Conservation (phyloP, 2,888 invertebrate genomes). For the Plebejus melissa region DNA sequence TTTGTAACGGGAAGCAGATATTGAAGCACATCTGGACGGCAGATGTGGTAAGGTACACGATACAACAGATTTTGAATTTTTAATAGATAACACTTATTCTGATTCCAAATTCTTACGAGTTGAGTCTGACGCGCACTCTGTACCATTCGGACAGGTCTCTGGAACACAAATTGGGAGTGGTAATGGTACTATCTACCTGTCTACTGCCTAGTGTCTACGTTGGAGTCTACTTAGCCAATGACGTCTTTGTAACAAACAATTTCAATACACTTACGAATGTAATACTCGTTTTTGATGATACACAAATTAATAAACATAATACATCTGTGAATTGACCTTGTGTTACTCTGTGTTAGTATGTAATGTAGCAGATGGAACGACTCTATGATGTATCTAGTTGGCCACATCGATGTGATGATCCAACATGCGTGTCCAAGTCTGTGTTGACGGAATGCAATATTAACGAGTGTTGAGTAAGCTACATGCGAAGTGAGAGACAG, state of each 20-base stretch:
- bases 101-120: conserved; percentile 85
- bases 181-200: conserved; percentile 55
- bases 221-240: conserved; percentile 20
- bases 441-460: conserved; percentile 78
- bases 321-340: conserved; percentile 26
- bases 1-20: conserved; percentile 67
- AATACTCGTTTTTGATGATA: not conserved
- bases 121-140: conserved; percentile 91
- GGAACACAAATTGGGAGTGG: conserved; percentile 75
- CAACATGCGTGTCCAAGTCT: conserved; percentile 58
- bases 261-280: not conserved
- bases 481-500: conserved; percentile 55
- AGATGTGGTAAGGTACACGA: conserved; percentile 74
- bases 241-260: not conserved
- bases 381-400: conserved; percentile 19
- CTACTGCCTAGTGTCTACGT: conserved; percentile 30
- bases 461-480: conserved; percentile 66
- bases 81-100: conserved; percentile 73
- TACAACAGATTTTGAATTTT: conserved; percentile 71
- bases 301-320: conserved; percentile 1
- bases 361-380: conserved; percentile 28
- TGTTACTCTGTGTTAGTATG: conserved; percentile 35
- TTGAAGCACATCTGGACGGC: conserved; percentile 73
- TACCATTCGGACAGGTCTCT: conserved; percentile 88
- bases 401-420: conserved; percentile 41